These are phyloP conservation scores for Sebastes kiyomatsui DNA, from an alignment of 2,797 vertebrate genomes.

Conservation along the genomic window DNA sequence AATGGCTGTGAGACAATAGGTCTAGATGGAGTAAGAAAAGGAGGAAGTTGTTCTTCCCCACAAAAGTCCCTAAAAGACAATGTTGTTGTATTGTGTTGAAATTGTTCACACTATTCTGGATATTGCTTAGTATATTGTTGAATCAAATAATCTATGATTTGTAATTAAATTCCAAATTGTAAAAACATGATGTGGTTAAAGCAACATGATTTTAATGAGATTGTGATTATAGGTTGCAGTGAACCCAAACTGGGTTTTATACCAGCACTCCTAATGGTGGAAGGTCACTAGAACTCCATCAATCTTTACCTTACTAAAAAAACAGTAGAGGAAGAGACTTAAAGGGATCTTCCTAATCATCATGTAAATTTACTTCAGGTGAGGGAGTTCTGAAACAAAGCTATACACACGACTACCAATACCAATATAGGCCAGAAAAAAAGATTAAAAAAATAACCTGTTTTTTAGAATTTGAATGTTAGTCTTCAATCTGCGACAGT, in stretches of 20 bases:
- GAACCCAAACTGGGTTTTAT: not conserved
- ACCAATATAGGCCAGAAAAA: too few relatives aligned
- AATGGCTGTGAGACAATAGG: not conserved
- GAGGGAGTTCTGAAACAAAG: not conserved
- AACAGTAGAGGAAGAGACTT: not conserved
- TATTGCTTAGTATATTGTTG: not conserved
- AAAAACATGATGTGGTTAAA: not conserved
- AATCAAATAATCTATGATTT: not conserved
- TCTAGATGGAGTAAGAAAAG: not conserved
- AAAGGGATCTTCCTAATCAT: not conserved
- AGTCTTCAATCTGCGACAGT: too few relatives aligned
- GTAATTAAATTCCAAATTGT: not conserved
- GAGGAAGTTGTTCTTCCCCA: not conserved
- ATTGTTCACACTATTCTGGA: not conserved
- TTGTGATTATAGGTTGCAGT: not conserved
- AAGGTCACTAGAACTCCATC: not conserved
- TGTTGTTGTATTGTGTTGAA: not conserved
- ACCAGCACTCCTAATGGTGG: not conserved
- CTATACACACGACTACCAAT: not conserved
- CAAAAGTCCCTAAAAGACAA: not conserved
- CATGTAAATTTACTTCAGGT: not conserved
- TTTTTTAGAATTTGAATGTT: too few relatives aligned
- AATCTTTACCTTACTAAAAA: not conserved
- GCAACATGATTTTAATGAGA: not conserved
- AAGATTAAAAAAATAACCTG: not conserved